Percentiles rank a stretch among this genome's conserved stretches.
Conservation (phyloP, 2,888 invertebrate species). For the Ametastegia equiseti region DNA sequence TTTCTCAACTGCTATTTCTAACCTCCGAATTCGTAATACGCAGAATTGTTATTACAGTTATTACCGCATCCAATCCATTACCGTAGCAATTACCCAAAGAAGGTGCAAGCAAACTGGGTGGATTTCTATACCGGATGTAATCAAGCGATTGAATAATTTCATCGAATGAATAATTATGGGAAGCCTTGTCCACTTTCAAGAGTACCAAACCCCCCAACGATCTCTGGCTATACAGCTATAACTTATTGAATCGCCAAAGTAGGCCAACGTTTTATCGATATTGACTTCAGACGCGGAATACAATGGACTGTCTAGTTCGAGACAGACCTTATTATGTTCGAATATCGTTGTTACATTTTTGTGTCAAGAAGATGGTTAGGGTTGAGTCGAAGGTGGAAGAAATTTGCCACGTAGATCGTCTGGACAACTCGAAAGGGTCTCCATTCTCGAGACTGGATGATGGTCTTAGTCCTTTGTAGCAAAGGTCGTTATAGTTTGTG, state of each 20-base stretch:
- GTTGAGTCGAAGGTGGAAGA: neutral
- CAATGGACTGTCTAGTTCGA: neutral
- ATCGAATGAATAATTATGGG: neutral
- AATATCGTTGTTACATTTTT: slow-evolving; percentile 27
- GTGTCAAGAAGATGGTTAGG: slow-evolving; percentile 15
- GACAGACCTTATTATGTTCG: neutral
- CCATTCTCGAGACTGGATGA: slow-evolving; percentile 31
- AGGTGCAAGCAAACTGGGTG: neutral
- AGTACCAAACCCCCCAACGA: neutral
- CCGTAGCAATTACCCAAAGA: neutral
- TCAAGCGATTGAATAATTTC: slow-evolving; percentile 24
- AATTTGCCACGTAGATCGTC: slow-evolving; percentile 4
- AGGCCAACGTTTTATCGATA: slow-evolving; percentile 23
- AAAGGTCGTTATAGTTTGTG: slow-evolving; percentile 38
- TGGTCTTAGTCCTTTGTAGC: slow-evolving; percentile 16
- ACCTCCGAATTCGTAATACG: neutral
- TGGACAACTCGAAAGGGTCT: slow-evolving; percentile 37
- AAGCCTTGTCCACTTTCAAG: neutral
- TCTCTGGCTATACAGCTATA: neutral
- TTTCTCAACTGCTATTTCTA: slow-evolving; percentile 4
- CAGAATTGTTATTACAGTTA: neutral
- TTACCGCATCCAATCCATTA: neutral
- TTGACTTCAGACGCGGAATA: neutral
- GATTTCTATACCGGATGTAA: neutral
- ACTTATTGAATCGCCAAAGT: slow-evolving; percentile 13